phyloP scores from a whole-genome alignment of 2,113 vertebrate genomes.

The Myiozetetes cayanensis region DNA sequence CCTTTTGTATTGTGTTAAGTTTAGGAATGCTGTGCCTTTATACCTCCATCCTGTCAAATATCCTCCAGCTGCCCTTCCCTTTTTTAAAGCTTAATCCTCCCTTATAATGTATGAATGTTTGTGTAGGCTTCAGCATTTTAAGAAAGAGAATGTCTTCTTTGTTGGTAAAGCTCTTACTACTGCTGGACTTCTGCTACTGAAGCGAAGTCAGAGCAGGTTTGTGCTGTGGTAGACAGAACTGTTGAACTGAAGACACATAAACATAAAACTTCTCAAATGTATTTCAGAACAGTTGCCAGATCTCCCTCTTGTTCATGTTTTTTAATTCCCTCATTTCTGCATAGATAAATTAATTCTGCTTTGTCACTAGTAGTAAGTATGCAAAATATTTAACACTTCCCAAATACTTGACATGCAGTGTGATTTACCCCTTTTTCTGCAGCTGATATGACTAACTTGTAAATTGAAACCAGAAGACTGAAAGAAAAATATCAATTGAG shows the following conservation, averaged over 20 bases:
- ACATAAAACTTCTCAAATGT: not conserved
- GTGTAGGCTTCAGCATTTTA: not conserved
- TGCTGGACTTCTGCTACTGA: not conserved
- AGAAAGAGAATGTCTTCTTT: not conserved
- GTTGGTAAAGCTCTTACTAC: not conserved
- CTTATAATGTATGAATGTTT: not conserved
- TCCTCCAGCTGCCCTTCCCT: not conserved
- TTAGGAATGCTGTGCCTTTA: not conserved
- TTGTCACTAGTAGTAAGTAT: not conserved
- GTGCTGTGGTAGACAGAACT: not conserved
- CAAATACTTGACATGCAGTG: not conserved
- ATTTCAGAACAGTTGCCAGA: not conserved
- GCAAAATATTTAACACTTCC: not conserved
- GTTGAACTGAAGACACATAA: not conserved
- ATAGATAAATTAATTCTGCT: not conserved
- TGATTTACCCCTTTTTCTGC: not conserved
- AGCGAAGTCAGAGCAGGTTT: not conserved
- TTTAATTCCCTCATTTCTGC: not conserved
- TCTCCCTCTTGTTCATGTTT: not conserved
- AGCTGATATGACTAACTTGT: not conserved
- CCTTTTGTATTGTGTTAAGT: not conserved
- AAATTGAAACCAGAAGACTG: constrained; percentile 21
- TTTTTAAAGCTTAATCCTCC: not conserved
- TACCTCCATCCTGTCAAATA: not conserved
- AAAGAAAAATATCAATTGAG: not conserved